phyloP scores from a whole-genome alignment of 2,113 vertebrate species.

The Ornithorhynchus anatinus region DNA sequence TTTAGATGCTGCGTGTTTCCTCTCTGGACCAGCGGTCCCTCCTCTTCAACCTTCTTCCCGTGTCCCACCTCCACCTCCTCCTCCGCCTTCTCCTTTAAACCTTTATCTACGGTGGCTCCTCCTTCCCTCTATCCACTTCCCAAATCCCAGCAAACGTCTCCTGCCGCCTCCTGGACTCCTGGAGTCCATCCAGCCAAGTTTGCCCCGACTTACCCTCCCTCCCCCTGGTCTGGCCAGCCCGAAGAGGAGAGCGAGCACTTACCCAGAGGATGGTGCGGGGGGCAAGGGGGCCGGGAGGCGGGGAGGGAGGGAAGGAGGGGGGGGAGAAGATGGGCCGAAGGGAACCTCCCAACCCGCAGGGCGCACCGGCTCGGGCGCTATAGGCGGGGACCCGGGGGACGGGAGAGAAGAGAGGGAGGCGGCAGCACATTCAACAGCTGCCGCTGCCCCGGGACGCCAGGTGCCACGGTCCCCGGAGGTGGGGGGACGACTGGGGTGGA shows the following conservation, averaged over 20 bases:
- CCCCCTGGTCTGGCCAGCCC: neutral
- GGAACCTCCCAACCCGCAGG: constrained; percentile 1
- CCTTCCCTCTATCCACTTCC: too few relatives aligned
- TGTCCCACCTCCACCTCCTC: too few relatives aligned
- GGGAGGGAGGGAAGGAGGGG: neutral
- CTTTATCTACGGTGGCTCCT: too few relatives aligned
- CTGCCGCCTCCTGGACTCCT: neutral
- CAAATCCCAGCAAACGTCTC: too few relatives aligned
- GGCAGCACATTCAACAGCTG: constrained; percentile 1
- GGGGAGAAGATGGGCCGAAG: neutral
- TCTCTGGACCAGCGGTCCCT: too few relatives aligned
- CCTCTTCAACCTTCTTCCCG: too few relatives aligned
- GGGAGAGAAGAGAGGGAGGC: constrained; percentile 2
- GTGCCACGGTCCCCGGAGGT: neutral
- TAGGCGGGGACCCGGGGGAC: constrained; percentile 3
- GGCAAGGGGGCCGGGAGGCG: neutral
- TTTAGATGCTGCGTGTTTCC: too few relatives aligned
- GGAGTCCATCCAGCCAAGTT: constrained; percentile 16
- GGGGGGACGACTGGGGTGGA: neutral
- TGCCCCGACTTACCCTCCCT: constrained; percentile 17
- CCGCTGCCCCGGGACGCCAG: neutral
- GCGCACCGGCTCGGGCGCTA: neutral
- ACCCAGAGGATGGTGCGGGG: constrained; percentile 18
- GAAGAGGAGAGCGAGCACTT: constrained; percentile 12
- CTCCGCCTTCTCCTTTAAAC: too few relatives aligned